Evolutionary conservation across 2,797 vertebrate species (phyloP).

Genomic region (Thaleichthys pacificus): DNA sequence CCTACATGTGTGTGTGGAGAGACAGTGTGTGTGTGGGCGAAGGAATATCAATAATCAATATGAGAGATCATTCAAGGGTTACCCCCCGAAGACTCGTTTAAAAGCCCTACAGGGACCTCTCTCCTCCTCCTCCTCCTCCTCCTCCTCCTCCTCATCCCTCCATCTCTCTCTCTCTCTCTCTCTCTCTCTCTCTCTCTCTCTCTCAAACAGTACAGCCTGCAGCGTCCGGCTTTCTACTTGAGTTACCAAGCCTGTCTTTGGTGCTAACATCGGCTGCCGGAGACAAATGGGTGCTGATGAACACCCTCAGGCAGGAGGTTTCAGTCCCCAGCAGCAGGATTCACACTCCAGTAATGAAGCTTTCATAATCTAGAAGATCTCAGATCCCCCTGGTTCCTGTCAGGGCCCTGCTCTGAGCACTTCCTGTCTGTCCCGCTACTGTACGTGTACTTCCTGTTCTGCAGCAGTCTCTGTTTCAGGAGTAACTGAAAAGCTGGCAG

Average conservation of each 20-base stretch:
- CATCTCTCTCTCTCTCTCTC: slow-evolving; percentile 33
- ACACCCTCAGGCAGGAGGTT: too few relatives aligned
- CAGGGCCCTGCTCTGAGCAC: too few relatives aligned
- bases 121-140: slow-evolving; percentile 14
- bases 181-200: neutral
- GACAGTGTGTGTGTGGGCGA: neutral
- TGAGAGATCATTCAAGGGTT: slow-evolving; percentile 54
- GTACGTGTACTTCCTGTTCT: too few relatives aligned
- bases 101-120: slow-evolving; percentile 36
- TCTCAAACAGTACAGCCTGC: neutral
- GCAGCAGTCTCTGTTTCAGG: too few relatives aligned
- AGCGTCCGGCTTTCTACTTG: neutral
- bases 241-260: neutral
- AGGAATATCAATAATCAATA: slow-evolving; percentile 75
- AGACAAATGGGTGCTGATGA: neutral
- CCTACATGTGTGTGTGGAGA: slow-evolving; percentile 17
- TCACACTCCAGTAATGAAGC: too few relatives aligned
- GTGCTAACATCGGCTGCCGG: too few relatives aligned
- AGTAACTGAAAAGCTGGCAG: too few relatives aligned
- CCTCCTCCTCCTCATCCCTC: slow-evolving; percentile 25
- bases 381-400: too few relatives aligned
- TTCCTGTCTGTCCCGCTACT: too few relatives aligned
- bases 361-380: too few relatives aligned
- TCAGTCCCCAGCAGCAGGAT: too few relatives aligned
- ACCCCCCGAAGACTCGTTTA: slow-evolving; percentile 36